Evolutionary conservation across 2,113 vertebrate species (phyloP), one percentile per base, ranked within the genome.

Genomic region (Phocoena phocoena): DNA sequence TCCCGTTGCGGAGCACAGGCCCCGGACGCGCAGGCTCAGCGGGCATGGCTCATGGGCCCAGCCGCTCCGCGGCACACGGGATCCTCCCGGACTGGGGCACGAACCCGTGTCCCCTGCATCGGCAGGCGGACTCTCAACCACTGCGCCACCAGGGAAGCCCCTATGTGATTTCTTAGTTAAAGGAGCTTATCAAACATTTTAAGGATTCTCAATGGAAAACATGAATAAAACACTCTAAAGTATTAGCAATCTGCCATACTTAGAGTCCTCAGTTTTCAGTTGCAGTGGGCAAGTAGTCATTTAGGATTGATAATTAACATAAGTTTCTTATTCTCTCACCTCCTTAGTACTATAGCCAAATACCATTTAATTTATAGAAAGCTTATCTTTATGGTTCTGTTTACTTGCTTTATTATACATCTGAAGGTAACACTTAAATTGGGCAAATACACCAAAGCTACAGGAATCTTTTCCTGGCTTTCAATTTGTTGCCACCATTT

Each of bases 181-280:
- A 83, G 68, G 41, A 92, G 77, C 21, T 81, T 85, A 73, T 68
- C n/a, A 74, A 83, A 96, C 58, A n/a, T 20, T n/a, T 60, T 60
- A 81, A 84, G 44, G 68, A 92, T 95, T 93, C 25, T 68, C 83
- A 96, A 62, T 89, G 23, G 67, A 92, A 94, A 93, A 82, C 28
- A 77, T 47, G 55, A 88, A 62, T 86, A 33, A 88, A 96, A 41
- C 15, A 62, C 25, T 74, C 81, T 88, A 73, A 93, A 95, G 62
- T 33, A 58, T 58, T 58, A 87, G 44, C 87, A 44, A 17, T 41
- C 73, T 71, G 20, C 38, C 63, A 38, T n/a, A 88, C 31, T 50
- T n/a, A 77, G 44, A 90, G 36, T 87, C 62, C 23, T 77, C 88
- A 79, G 23, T 67, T 95, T 95, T 79, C 47, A 50, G 23, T 74